Percentiles rank a stretch among this genome's conserved stretches.
Evolutionary conservation across 2,888 invertebrate species (phyloP).

Genomic region (Scaptomyza tumidula): DNA sequence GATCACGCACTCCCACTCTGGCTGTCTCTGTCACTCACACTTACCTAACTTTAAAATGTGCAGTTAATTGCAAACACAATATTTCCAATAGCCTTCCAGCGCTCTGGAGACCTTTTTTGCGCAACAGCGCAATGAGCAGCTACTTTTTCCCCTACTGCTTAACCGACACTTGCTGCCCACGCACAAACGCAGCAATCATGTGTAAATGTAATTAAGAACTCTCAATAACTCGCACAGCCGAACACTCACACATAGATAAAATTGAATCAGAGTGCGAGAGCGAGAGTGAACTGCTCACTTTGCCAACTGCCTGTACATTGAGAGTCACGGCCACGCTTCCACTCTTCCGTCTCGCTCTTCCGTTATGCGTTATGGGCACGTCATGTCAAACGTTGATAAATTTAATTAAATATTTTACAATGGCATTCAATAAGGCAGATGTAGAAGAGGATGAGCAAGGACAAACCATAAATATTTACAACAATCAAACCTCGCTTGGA

Average conservation of each 20-base stretch:
- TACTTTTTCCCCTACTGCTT: slow-evolving; percentile 3
- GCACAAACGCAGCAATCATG: slow-evolving; percentile 42
- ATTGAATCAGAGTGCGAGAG: slow-evolving; percentile 9
- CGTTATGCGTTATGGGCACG: slow-evolving; percentile 6
- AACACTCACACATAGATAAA: slow-evolving; percentile 14
- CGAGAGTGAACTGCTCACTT: slow-evolving; percentile 71
- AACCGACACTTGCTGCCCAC: slow-evolving; percentile 3
- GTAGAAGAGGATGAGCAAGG: slow-evolving; percentile 23
- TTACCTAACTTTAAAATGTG: background rate
- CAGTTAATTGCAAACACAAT: slow-evolving; percentile 22
- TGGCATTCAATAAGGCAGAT: slow-evolving; percentile 59
- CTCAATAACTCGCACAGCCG: slow-evolving; percentile 20
- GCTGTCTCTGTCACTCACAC: background rate
- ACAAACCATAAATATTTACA: slow-evolving; percentile 10
- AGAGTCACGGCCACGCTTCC: background rate
- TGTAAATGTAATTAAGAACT: slow-evolving; percentile 76
- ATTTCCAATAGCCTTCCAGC: slow-evolving; percentile 15
- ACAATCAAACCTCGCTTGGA: slow-evolving; percentile 32
- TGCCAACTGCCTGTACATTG: slow-evolving; percentile 67
- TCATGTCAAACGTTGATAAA: slow-evolving; percentile 76
- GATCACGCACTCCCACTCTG: background rate
- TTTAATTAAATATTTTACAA: slow-evolving; percentile 79
- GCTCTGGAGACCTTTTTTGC: background rate
- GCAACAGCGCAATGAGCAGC: slow-evolving; percentile 20
- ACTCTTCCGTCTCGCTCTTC: background rate